Evolutionary conservation across 2,797 vertebrate species (phyloP).

Genomic region (Buphagus erythrorhynchus): DNA sequence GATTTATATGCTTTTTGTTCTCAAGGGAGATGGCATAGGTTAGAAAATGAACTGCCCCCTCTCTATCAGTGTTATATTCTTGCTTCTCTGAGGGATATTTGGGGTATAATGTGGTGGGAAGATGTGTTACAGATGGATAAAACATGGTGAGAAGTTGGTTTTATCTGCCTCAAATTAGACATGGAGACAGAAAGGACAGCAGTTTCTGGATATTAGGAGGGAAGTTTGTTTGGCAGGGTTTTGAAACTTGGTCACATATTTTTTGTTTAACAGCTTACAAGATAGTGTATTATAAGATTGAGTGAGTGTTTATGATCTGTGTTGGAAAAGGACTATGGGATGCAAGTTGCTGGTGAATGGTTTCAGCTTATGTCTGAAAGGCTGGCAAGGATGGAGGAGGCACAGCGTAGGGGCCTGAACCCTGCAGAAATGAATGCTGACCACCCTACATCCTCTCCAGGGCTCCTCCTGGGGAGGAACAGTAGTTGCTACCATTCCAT

Average conservation of each 20-base stretch:
- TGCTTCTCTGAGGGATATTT: not conserved
- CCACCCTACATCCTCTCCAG: not conserved
- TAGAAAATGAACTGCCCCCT: not conserved
- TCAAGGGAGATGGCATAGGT: not conserved
- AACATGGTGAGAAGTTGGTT: not conserved
- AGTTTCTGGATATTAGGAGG: not conserved
- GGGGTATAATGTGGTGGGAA: not conserved
- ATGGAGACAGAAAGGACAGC: not conserved
- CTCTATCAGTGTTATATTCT: not conserved
- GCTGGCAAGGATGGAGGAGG: not conserved
- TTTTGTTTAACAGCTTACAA: constrained; percentile 15
- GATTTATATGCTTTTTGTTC: not conserved
- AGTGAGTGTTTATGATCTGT: constrained; percentile 30
- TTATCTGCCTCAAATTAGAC: constrained; percentile 25
- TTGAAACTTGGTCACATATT: not conserved
- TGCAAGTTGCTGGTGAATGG: not conserved
- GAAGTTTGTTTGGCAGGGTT: not conserved
- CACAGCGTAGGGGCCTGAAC: not conserved
- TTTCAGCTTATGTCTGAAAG: constrained; percentile 11
- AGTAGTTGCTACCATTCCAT: not conserved
- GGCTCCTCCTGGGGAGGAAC: not conserved
- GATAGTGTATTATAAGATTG: not conserved
- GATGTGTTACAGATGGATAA: not conserved
- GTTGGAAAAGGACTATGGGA: not conserved
- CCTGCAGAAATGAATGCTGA: not conserved